phyloP scores from a whole-genome alignment of 1,140 invertebrate species.

The Goniozus legneri region DNA sequence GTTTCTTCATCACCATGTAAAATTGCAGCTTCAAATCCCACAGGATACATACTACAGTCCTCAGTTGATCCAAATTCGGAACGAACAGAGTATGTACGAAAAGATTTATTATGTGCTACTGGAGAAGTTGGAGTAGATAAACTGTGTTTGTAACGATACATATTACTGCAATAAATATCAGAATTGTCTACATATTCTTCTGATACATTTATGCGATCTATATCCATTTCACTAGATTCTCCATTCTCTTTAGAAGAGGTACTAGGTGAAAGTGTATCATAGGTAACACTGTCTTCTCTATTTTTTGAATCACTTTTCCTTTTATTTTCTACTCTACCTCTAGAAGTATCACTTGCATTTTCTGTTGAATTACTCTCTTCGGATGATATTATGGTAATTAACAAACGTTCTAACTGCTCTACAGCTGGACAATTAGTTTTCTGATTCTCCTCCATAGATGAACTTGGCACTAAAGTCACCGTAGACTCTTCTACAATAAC shows the following conservation, averaged over 20 bases:
- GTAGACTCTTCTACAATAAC: not conserved
- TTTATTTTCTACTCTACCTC: not conserved
- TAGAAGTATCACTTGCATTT: not conserved
- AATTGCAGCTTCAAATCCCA: conserved; percentile 33
- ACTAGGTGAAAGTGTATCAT: conserved; percentile 10
- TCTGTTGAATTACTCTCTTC: conserved; percentile 27
- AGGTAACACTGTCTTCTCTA: conserved; percentile 15
- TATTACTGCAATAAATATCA: conserved; percentile 6
- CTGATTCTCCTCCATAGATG: not conserved
- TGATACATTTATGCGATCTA: conserved; percentile 8
- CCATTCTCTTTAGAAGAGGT: no score
- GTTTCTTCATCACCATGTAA: conserved; percentile 44
- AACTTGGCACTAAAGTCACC: not conserved
- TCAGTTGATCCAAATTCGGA: conserved; percentile 42
- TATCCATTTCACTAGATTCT: no score
- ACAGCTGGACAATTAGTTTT: conserved; percentile 26
- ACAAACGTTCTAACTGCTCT: conserved; percentile 40
- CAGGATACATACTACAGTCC: conserved; percentile 37
- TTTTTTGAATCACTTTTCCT: not conserved
- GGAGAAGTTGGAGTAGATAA: conserved; percentile 44
- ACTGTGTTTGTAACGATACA: conserved; percentile 40
- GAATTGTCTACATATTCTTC: conserved; percentile 8
- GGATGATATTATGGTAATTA: conserved; percentile 44
- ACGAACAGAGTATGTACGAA: conserved; percentile 29
- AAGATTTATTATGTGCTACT: conserved; percentile 25